phyloP scores from a whole-genome alignment of 1,140 invertebrate species.

The Trigoniulus corallinus region DNA sequence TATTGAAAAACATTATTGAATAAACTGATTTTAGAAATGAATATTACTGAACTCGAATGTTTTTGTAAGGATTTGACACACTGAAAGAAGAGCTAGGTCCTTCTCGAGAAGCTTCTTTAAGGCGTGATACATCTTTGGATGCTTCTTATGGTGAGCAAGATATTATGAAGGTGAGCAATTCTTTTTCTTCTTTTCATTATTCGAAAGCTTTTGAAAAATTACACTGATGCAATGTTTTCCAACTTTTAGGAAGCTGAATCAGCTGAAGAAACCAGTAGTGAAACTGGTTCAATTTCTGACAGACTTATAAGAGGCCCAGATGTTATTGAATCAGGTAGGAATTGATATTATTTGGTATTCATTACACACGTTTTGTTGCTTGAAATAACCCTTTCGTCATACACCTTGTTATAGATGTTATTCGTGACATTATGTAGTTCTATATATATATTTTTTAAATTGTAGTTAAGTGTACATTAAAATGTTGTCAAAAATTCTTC shows the following conservation, averaged over 20 bases:
- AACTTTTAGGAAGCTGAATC: slow-evolving; percentile 41
- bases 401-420: too few relatives aligned
- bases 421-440: too few relatives aligned
- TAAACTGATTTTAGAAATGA: too few relatives aligned
- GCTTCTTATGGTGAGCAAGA: slow-evolving; percentile 49
- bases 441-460: too few relatives aligned
- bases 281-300: slow-evolving; percentile 13
- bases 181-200: background rate
- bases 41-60: background rate
- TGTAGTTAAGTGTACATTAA: too few relatives aligned
- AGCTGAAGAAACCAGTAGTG: slow-evolving; percentile 32
- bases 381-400: too few relatives aligned
- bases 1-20: background rate
- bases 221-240: background rate
- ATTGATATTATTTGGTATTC: background rate
- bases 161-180: slow-evolving; percentile 41
- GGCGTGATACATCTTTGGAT: slow-evolving; percentile 40
- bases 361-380: too few relatives aligned
- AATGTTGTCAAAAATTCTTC: too few relatives aligned
- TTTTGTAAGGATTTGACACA: slow-evolving; percentile 41
- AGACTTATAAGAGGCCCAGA: slow-evolving; percentile 5
- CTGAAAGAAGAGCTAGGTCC: slow-evolving; percentile 52
- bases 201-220: background rate
- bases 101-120: slow-evolving; percentile 34
- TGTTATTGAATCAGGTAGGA: slow-evolving; percentile 6